Percentiles rank a stretch among this genome's conserved stretches.
Evolutionary conservation across 2,797 vertebrate genomes (phyloP).

Genomic region (Meda fulgida): DNA sequence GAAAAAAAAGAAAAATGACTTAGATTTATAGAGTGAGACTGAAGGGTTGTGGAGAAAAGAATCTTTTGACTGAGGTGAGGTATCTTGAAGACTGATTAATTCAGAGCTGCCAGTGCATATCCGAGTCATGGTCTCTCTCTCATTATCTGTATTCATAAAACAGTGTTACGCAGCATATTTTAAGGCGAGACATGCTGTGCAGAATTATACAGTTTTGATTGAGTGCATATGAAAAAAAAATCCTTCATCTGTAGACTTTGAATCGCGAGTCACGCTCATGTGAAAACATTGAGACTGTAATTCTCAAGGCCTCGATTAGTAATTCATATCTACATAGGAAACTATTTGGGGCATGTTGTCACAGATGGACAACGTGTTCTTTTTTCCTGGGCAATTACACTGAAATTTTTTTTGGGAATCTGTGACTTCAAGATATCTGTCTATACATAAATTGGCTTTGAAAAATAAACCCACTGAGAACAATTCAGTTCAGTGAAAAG

Average conservation of each 20-base stretch:
- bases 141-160: slow-evolving; percentile 49
- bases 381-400: not conserved
- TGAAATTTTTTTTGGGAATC: not conserved
- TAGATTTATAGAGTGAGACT: slow-evolving; percentile 28
- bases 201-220: slow-evolving; percentile 27
- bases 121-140: slow-evolving; percentile 22
- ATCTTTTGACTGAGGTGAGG: slow-evolving; percentile 32
- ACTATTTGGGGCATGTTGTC: not conserved
- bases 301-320: not conserved
- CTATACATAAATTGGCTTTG: slow-evolving; percentile 10
- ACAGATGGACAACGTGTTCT: not conserved
- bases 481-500: not conserved
- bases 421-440: not conserved
- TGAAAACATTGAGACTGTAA: slow-evolving; percentile 3
- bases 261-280: not conserved
- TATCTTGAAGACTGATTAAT: slow-evolving; percentile 27
- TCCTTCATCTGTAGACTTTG: slow-evolving; percentile 10
- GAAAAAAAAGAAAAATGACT: not conserved
- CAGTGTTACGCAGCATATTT: slow-evolving; percentile 27
- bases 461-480: slow-evolving; percentile 6
- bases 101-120: slow-evolving; percentile 32
- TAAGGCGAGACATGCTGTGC: not conserved
- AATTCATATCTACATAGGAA: not conserved
- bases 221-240: slow-evolving; percentile 25
- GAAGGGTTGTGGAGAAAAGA: slow-evolving; percentile 25